Conservation (phyloP, 2,888 invertebrate genomes). For the Criorhina ranunculi region DNA sequence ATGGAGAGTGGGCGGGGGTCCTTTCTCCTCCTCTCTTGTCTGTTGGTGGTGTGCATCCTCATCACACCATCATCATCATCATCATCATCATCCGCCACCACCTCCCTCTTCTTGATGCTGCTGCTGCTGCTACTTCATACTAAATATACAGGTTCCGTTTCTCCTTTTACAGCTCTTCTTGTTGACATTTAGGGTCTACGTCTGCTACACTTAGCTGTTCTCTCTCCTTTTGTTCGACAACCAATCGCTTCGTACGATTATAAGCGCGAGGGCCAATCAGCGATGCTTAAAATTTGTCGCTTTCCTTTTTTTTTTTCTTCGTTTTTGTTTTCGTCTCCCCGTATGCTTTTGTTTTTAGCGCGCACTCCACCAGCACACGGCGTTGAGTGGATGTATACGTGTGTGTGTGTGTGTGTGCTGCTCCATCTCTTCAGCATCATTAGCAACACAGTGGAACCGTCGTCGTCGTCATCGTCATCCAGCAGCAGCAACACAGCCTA, state of each 20-base stretch:
- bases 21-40: constrained; percentile 6
- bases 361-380: constrained; percentile 58
- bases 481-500: constrained; percentile 4
- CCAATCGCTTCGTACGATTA: constrained; percentile 76
- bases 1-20: not conserved
- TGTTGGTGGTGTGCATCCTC: constrained; percentile 47
- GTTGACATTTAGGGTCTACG: constrained; percentile 70
- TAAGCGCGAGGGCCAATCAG: constrained; percentile 76
- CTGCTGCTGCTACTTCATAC: constrained; percentile 40
- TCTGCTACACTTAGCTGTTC: constrained; percentile 65
- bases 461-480: too few species aligned
- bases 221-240: constrained; percentile 74
- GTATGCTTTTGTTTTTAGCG: constrained; percentile 71
- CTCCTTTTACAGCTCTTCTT: constrained; percentile 64
- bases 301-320: constrained; percentile 49
- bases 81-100: constrained; percentile 14
- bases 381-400: not conserved
- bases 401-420: constrained; percentile 28
- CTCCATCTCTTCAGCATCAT: constrained; percentile 38
- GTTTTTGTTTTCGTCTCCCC: constrained; percentile 30
- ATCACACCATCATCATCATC: constrained; percentile 38
- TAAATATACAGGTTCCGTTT: constrained; percentile 53
- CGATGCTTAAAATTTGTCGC: constrained; percentile 76
- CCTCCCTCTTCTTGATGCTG: not conserved
- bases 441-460: constrained; percentile 44